A percentile compares a stretch with the other conserved stretches of the same genome.
Evolutionary conservation across 1,140 invertebrate species (phyloP).

Genomic region (Drosophila dunni): DNA sequence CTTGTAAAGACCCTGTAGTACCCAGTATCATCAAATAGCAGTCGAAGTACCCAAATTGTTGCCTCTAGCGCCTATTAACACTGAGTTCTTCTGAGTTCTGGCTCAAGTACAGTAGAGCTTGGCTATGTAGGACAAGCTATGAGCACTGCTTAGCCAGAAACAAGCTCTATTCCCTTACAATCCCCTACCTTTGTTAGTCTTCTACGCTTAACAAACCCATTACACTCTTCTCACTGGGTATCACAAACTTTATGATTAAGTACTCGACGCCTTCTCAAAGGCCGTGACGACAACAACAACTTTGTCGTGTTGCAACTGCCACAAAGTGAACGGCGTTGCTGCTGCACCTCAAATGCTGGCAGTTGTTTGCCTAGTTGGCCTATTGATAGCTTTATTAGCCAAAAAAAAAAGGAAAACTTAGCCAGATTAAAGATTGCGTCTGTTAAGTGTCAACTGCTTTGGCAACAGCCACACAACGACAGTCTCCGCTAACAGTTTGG

Average conservation of each 20-base stretch:
- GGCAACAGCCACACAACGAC: conserved; percentile 19
- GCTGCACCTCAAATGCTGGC: conserved; percentile 47
- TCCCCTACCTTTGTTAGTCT: too few species aligned
- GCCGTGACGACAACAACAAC: conserved; percentile 13
- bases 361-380: conserved; percentile 18
- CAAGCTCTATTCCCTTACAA: too few species aligned
- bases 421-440: conserved; percentile 63
- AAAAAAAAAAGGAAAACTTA: conserved; percentile 31
- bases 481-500: not conserved
- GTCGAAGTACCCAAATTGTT: too few species aligned
- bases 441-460: conserved; percentile 24
- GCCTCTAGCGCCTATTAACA: too few species aligned
- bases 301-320: not conserved
- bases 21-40: too few species aligned
- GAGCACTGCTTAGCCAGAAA: too few species aligned
- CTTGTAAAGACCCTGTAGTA: too few species aligned
- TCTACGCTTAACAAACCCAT: too few species aligned
- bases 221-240: too few species aligned
- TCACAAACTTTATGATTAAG: conserved; percentile 36
- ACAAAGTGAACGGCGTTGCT: conserved; percentile 60
- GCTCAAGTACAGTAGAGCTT: too few species aligned
- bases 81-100: too few species aligned
- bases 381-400: conserved; percentile 71
- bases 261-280: conserved; percentile 23
- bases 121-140: too few species aligned